Evolutionary conservation across 2,113 vertebrate genomes (phyloP), one percentile per base, ranked within the genome.

Genomic region (Motacilla tschutschensis): DNA sequence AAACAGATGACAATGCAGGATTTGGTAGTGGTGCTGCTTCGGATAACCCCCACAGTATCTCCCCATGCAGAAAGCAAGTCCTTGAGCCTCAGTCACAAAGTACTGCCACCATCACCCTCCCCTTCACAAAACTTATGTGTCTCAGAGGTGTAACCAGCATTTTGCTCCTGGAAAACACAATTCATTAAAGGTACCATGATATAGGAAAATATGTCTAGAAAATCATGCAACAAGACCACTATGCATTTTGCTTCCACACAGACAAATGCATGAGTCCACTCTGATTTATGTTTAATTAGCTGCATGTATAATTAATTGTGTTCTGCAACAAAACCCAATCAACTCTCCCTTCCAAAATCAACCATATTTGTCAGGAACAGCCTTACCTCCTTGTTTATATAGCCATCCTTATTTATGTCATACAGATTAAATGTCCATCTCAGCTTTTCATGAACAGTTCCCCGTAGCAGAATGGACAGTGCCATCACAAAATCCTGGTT

Each of bases 391-490:
- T 99, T 99, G 95, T 98, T 99, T 85, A 99, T 99, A 63, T 97
- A 98, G 70, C 99, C 99, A 46, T 99, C 99, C 96, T 98, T 98
- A 94, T 99, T 99, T 93, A 99, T 98, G 93, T 99, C 99, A 1
- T 99, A 99, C 31, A 99, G 97, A 90, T 99, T 99, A 83, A 99
- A 99, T 0, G 99, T 99, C 99, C 99, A 99, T 80, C 98, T 97
- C 33, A 99, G 97, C 86, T 99, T 99, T 94, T 99, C 99, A 2
- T 98, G 98, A 90, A 99, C 97, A 1, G 98, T 97, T 79, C 99
- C 99, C 89, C 98, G 97, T 79, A 99, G 95, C 85, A 99, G 96
- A 92, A 98, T 98, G 35, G 99, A 99, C 85, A 99, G 96, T 60
- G 99, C 99, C 14, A 97, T 98, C 43, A 99, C 99, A 96, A 99